Base-by-base conservation (phyloP, 2,797 vertebrate species). In the Myripristis jacobus region DNA sequence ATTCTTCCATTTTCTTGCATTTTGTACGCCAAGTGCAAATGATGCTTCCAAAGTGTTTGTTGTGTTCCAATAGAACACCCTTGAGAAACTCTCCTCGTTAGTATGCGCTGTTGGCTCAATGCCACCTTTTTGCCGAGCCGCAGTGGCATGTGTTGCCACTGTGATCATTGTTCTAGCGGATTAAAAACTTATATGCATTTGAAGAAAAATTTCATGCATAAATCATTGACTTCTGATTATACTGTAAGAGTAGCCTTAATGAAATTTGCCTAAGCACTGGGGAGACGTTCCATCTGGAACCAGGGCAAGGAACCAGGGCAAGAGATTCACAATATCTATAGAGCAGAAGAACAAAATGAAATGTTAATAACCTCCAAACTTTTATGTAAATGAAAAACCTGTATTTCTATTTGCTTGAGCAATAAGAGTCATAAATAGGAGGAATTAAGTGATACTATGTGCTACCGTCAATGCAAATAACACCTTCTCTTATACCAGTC, bases 1-100 rank as follows among this genome's bases (percentile, higher is more conserved):
- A 84, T 90, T 90, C 72, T 89, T 82, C 29, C 25, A 24, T 78
- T 85, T 89, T 77, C 67, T 68, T 75, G 60, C 25, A 77, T 80
- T 81, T 55, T 47, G 6, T 75, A 69, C 55, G 65, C 54, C n/a
- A 21, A 61, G 55, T 44, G 65, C 57, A 79, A 83, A 84, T 61
- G 3, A 77, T 73, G 69, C 55, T 58, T 69, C 71, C 22, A 54
- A 69, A 81, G 72, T 50, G 55, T 85, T 84, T 84, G 86, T 80
- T 83, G 78, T 76, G 69, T 82, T 80, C 48, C 57, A 60, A 5
- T 34, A 43, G 69, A 60, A 52, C 31, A 61, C 70, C 66, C 77
- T 82, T 55, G 77, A 89, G 67, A 81, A 66, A 56, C 51, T 31
- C 68, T 79, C 43, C 83, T 89, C 55, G 44, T 90, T 88, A 87